Percentiles rank a stretch among this genome's conserved stretches.
Evolutionary conservation across 2,888 invertebrate genomes (phyloP).

Genomic region (Agrilus biguttatus): DNA sequence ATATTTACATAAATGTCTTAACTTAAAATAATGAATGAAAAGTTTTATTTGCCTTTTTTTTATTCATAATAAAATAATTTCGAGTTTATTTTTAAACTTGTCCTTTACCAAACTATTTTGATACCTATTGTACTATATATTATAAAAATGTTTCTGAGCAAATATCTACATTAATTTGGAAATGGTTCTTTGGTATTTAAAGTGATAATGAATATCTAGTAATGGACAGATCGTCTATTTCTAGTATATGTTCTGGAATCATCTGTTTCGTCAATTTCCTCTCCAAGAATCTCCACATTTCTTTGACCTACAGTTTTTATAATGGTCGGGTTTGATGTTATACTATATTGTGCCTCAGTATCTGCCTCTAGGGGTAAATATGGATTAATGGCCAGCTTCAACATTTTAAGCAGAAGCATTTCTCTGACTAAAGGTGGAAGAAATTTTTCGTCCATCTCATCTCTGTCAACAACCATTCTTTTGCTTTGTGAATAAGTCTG

Average conservation of each 20-base stretch:
- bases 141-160: too few species aligned
- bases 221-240: constrained; percentile 7
- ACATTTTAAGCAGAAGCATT: constrained; percentile 54
- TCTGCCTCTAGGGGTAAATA: constrained; percentile 31
- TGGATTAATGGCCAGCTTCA: constrained; percentile 56
- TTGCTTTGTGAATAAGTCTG: not conserved
- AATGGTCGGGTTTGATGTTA: constrained; percentile 33
- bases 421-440: constrained; percentile 57
- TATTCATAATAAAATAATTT: too few species aligned
- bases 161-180: too few species aligned
- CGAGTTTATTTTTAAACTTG: too few species aligned
- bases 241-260: constrained; percentile 27
- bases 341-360: constrained; percentile 18
- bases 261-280: constrained; percentile 34
- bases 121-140: too few species aligned
- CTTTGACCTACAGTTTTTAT: constrained; percentile 46
- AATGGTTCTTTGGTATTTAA: not conserved
- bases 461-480: constrained; percentile 1
- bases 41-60: not conserved
- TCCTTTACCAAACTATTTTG: too few species aligned
- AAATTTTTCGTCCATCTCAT: constrained; percentile 41
- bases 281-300: constrained; percentile 58
- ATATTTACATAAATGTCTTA: not conserved
- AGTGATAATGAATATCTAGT: too few species aligned
- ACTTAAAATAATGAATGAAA: too few species aligned